These are phyloP conservation scores for Bufo bufo DNA, from an alignment of 2,113 vertebrate genomes.

Conservation along the genomic window DNA sequence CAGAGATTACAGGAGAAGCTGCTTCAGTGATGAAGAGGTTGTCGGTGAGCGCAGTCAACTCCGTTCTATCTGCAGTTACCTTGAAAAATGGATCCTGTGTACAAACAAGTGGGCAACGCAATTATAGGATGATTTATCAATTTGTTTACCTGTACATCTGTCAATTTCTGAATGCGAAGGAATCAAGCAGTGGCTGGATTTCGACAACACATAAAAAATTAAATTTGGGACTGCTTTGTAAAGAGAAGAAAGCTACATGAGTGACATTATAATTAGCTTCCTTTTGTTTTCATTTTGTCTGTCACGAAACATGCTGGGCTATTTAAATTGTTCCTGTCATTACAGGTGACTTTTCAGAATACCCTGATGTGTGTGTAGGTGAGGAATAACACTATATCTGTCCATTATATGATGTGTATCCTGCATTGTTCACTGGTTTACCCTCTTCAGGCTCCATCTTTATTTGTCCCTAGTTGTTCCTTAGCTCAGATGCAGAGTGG, in stretches of 20 bases:
- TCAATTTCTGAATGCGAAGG: neutral
- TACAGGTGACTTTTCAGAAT: too few species aligned
- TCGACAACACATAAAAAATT: neutral
- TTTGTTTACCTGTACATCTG: neutral
- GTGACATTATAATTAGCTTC: neutral
- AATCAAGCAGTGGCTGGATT: neutral
- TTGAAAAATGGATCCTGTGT: neutral
- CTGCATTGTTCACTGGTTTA: too few species aligned
- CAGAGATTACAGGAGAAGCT: conserved; percentile 19
- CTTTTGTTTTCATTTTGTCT: neutral
- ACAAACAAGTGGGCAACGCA: neutral
- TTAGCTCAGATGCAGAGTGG: too few species aligned
- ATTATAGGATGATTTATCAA: neutral
- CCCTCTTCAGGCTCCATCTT: too few species aligned
- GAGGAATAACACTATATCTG: too few species aligned
- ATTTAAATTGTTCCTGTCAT: neutral
- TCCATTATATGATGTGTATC: too few species aligned
- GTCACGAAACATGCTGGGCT: neutral
- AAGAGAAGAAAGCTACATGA: neutral
- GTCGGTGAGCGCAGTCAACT: conserved; percentile 11
- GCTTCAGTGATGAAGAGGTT: neutral
- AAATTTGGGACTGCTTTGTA: neutral
- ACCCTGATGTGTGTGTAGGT: too few species aligned
- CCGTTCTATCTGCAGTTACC: neutral
- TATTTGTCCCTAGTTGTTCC: too few species aligned